Conservation (phyloP, 2,888 invertebrate species). For the Hirtodrosophila duncani region DNA sequence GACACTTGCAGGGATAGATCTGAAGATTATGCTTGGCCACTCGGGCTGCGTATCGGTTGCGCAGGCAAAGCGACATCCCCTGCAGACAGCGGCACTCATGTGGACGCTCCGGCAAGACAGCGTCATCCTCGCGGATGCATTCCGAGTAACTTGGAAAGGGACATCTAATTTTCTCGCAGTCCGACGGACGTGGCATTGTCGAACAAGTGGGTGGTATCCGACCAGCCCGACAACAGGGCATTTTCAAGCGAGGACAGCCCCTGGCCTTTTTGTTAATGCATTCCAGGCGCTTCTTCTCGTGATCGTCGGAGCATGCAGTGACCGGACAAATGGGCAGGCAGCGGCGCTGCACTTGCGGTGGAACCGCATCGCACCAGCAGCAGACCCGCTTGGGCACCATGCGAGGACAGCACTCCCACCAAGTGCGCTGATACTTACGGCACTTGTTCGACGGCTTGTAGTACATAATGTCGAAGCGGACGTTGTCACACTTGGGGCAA, state of each 20-base stretch:
- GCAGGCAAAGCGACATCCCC: neutral
- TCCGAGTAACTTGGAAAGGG: constrained; percentile 62
- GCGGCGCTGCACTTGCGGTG: constrained; percentile 30
- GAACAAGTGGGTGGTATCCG: constrained; percentile 40
- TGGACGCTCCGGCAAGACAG: constrained; percentile 10
- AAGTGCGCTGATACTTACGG: constrained; percentile 48
- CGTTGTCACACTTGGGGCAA: constrained; percentile 31
- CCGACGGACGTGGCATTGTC: rapidly evolving
- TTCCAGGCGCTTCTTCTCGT: constrained; percentile 4
- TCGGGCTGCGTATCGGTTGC: neutral
- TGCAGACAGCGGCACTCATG: constrained; percentile 36
- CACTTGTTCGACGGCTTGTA: constrained; percentile 47
- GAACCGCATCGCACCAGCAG: constrained; percentile 42
- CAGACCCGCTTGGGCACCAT: constrained; percentile 47
- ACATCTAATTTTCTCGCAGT: constrained; percentile 36
- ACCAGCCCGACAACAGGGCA: constrained; percentile 44
- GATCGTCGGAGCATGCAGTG: constrained; percentile 6
- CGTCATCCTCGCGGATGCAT: constrained; percentile 25
- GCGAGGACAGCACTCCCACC: constrained; percentile 54
- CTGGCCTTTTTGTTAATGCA: neutral
- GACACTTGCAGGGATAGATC: constrained; percentile 20
- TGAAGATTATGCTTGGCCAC: neutral
- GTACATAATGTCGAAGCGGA: constrained; percentile 48
- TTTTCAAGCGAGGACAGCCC: constrained; percentile 19
- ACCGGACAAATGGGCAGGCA: constrained; percentile 10